A percentile compares a stretch with the other conserved stretches of the same genome.
These are phyloP conservation scores for Lasioglossum marginatum DNA, from an alignment of 2,888 invertebrate species.

Conservation along the genomic window DNA sequence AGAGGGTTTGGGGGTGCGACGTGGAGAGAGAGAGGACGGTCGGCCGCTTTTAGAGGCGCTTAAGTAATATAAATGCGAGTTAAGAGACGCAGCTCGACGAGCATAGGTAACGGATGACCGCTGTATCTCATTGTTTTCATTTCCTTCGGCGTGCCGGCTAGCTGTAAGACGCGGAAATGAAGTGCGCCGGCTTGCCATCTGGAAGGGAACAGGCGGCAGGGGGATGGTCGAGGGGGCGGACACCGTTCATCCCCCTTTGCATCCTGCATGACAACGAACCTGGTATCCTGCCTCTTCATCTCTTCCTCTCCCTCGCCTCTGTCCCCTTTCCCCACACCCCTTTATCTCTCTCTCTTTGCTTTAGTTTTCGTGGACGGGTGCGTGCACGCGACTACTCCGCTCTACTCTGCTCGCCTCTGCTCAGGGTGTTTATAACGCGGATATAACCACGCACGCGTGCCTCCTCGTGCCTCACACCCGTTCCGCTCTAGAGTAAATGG, in stretches of 20 bases:
- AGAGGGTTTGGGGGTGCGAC: not conserved
- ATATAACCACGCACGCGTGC: constrained; percentile 60
- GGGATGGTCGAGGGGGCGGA: constrained; percentile 59
- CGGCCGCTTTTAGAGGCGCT: constrained; percentile 73
- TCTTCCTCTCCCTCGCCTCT: constrained; percentile 7
- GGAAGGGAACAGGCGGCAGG: constrained; percentile 63
- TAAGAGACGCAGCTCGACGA: constrained; percentile 78
- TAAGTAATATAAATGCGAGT: constrained; percentile 84
- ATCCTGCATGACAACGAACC: constrained; percentile 82
- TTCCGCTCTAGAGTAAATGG: constrained; percentile 55
- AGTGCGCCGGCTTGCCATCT: constrained; percentile 81
- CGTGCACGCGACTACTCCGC: constrained; percentile 3
- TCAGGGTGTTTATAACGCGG: constrained; percentile 43
- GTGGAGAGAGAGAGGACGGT: constrained; percentile 31
- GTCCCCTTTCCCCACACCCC: not conserved
- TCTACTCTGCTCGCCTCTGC: not conserved
- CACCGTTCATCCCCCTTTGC: constrained; percentile 78
- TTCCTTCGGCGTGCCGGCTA: constrained; percentile 82
- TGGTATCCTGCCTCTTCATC: constrained; percentile 43
- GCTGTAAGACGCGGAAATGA: constrained; percentile 85
- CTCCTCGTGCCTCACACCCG: constrained; percentile 17
- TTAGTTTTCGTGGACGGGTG: constrained; percentile 8
- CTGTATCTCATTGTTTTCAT: constrained; percentile 85
- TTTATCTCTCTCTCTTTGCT: not conserved
- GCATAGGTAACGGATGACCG: constrained; percentile 84